Conservation (phyloP, 2,113 vertebrate genomes). For the Arothron firmamentum region DNA sequence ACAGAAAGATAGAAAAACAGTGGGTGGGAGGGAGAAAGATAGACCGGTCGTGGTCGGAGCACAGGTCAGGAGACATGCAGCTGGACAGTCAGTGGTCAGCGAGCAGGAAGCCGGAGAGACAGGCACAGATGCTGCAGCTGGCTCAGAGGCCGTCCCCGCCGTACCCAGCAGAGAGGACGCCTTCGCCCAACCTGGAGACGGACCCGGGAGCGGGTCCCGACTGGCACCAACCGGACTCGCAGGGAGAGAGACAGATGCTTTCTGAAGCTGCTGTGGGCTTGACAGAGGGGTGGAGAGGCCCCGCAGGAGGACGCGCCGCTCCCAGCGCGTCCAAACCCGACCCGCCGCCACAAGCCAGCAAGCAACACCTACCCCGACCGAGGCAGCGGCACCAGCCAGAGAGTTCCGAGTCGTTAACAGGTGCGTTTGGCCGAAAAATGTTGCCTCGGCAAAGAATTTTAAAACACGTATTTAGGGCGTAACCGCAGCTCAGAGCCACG, state of each 20-base stretch:
- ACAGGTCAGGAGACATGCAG: constrained; percentile 45
- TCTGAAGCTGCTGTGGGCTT: constrained; percentile 28
- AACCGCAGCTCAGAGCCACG: background rate
- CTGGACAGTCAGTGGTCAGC: constrained; percentile 54
- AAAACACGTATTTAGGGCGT: background rate
- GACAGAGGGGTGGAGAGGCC: constrained; percentile 54
- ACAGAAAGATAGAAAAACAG: constrained; percentile 72
- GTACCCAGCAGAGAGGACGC: constrained; percentile 65
- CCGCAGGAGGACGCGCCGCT: constrained; percentile 23
- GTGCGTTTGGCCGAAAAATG: constrained; percentile 13
- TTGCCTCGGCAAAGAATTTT: no score
- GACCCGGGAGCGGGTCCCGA: constrained; percentile 37
- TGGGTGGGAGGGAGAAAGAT: constrained; percentile 66
- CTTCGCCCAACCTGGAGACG: constrained; percentile 54
- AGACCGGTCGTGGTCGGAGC: constrained; percentile 67
- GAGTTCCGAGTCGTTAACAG: constrained; percentile 59
- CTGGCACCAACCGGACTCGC: constrained; percentile 45
- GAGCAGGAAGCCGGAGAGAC: constrained; percentile 53
- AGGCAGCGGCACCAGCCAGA: constrained; percentile 60
- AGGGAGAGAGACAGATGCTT: constrained; percentile 37
- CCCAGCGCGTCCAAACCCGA: constrained; percentile 55
- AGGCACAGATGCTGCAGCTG: constrained; percentile 39
- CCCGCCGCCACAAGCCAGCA: constrained; percentile 69
- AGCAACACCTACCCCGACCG: constrained; percentile 61
- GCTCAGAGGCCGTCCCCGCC: constrained; percentile 65